Conservation (phyloP, 2,113 vertebrate genomes). For the Lamprologus sp. region DNA sequence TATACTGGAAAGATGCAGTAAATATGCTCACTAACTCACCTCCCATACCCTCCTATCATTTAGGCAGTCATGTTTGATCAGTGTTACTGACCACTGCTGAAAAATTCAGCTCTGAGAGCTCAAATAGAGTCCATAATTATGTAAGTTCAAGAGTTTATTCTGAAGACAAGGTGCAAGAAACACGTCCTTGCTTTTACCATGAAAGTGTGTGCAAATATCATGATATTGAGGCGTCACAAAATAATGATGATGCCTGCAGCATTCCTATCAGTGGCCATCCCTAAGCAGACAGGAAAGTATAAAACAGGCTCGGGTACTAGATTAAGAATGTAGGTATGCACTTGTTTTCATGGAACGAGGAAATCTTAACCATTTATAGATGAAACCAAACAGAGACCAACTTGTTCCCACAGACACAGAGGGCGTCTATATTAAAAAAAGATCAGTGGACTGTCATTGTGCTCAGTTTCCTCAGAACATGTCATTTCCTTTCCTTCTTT, state of each 20-base stretch:
- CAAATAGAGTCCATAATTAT: not conserved
- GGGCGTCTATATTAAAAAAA: conserved; percentile 37
- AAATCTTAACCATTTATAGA: conserved; percentile 53
- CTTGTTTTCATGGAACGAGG: conserved; percentile 49
- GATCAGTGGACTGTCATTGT: conserved; percentile 62
- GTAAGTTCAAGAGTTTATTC: not conserved
- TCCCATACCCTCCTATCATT: not conserved
- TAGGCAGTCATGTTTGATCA: not conserved
- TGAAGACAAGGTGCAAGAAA: not conserved
- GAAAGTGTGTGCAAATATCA: not conserved
- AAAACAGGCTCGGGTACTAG: not conserved
- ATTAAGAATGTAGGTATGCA: not conserved
- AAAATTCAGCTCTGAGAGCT: not conserved
- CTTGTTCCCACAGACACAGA: conserved; percentile 54
- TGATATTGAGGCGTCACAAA: not conserved
- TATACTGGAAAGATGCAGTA: not conserved
- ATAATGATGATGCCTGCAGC: not conserved
- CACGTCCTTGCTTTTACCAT: not conserved
- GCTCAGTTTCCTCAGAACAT: conserved; percentile 52
- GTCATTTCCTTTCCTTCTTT: conserved; percentile 54
- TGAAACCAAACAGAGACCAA: conserved; percentile 13
- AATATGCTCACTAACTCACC: not conserved
- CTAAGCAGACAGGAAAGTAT: not conserved
- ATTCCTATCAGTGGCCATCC: conserved; percentile 4
- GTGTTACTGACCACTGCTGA: not conserved